Percentiles rank a stretch among this genome's conserved stretches.
Conservation (phyloP, 2,113 vertebrate species). For the Lepus timidus region DNA sequence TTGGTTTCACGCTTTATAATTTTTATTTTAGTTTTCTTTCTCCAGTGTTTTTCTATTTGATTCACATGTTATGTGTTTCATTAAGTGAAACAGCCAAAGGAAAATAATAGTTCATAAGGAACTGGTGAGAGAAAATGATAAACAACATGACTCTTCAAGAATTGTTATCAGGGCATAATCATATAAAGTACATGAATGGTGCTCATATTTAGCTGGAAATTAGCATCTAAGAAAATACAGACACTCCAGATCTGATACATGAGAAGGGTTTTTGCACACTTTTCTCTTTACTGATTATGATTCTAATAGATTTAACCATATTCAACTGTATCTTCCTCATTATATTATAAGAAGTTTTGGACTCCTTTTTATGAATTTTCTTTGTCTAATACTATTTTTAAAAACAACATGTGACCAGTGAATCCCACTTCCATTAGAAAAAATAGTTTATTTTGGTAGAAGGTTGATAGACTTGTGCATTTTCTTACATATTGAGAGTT, state of each 20-base stretch:
- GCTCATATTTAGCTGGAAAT: neutral
- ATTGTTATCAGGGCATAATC: neutral
- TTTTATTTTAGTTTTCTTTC: neutral
- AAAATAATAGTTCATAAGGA: neutral
- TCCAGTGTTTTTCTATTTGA: neutral
- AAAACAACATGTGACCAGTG: neutral
- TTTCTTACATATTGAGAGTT: neutral
- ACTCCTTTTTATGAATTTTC: neutral
- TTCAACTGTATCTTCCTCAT: neutral
- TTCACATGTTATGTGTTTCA: neutral
- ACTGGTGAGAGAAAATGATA: neutral
- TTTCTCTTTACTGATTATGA: neutral
- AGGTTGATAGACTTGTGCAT: neutral
- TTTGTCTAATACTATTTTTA: neutral
- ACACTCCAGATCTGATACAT: neutral
- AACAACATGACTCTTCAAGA: neutral
- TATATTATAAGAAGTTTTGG: neutral
- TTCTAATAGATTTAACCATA: slow-evolving; percentile 32
- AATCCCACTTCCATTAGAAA: neutral
- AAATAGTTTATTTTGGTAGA: neutral
- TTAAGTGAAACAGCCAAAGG: neutral
- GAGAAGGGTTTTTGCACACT: fast-evolving
- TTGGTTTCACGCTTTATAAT: neutral
- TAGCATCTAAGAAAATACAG: neutral
- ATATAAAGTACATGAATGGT: neutral